These are phyloP conservation scores for Rhea americana DNA, from an alignment of 2,113 vertebrate genomes.

Conservation along the genomic window DNA sequence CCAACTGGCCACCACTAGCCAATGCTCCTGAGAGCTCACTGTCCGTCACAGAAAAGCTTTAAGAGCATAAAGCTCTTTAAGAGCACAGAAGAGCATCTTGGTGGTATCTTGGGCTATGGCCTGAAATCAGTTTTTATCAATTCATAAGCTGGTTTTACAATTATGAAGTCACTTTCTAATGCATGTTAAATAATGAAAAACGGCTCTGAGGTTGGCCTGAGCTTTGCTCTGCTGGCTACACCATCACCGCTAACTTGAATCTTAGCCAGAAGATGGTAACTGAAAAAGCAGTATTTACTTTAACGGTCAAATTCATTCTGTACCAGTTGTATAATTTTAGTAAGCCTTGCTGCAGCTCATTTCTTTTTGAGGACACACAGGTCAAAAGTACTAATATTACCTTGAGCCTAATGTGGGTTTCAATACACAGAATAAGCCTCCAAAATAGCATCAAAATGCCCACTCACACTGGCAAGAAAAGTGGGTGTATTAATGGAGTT, in stretches of 20 bases:
- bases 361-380: neutral
- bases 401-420: neutral
- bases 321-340: rapidly evolving
- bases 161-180: neutral
- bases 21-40: rapidly evolving
- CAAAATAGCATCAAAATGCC: neutral
- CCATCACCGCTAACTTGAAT: neutral
- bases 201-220: rapidly evolving
- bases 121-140: rapidly evolving
- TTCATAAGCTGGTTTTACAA: rapidly evolving
- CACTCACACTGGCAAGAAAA: neutral
- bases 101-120: rapidly evolving
- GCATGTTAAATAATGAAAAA: rapidly evolving
- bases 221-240: neutral
- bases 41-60: neutral
- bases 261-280: neutral
- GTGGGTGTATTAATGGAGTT: neutral
- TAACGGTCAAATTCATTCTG: neutral
- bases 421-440: neutral
- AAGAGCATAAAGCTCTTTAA: no score
- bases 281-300: neutral
- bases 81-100: no score
- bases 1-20: neutral
- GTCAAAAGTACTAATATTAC: neutral
- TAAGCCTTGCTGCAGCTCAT: neutral